phyloP scores from a whole-genome alignment of 2,113 vertebrate genomes.

The Psophia crepitans region DNA sequence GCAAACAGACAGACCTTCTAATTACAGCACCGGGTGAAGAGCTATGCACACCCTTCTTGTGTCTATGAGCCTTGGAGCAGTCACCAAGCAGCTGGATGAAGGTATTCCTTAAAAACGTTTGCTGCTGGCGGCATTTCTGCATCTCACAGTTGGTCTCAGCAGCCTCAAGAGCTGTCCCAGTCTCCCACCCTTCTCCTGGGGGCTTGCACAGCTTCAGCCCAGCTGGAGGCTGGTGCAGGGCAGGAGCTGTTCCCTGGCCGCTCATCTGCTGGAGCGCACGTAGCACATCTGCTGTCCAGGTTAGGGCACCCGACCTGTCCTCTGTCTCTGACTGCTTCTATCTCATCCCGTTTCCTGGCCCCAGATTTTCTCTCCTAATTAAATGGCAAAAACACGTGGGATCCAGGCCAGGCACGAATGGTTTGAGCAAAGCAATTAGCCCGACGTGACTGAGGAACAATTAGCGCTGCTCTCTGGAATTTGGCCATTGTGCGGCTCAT shows the following conservation, averaged over 20 bases:
- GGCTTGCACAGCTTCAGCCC: background rate
- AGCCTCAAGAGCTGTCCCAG: background rate
- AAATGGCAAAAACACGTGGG: constrained; percentile 56
- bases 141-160: background rate
- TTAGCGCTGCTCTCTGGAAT: constrained; percentile 66
- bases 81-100: background rate
- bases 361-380: constrained; percentile 45
- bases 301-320: background rate
- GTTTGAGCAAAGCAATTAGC: constrained; percentile 60
- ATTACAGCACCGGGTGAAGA: background rate
- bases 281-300: background rate
- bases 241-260: background rate
- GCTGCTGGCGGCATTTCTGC: background rate
- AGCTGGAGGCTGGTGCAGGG: background rate
- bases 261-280: fast-evolving
- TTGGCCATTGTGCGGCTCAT: constrained; percentile 57
- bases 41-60: background rate
- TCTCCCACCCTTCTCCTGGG: background rate
- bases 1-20: background rate
- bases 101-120: background rate
- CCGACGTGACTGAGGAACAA: constrained; percentile 53
- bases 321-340: background rate
- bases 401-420: constrained; percentile 47
- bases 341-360: constrained; percentile 14
- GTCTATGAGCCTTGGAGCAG: background rate